Evolutionary conservation across 2,113 vertebrate genomes (phyloP).

Genomic region (Carassius carassius): DNA sequence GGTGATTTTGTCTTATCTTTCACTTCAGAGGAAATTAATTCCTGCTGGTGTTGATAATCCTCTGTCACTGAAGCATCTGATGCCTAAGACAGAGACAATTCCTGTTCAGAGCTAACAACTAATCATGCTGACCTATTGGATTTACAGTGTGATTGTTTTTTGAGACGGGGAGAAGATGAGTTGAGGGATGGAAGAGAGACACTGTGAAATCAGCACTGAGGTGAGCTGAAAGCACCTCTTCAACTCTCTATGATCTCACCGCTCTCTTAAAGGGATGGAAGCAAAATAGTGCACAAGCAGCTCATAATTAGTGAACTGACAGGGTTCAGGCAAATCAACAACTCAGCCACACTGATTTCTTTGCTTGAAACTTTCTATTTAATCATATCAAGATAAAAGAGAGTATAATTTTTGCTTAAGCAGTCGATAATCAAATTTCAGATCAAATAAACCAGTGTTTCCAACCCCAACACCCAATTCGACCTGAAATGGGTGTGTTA

Average conservation of each 20-base stretch:
- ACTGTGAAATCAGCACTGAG: slow-evolving; percentile 2
- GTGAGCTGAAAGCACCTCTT: slow-evolving; percentile 25
- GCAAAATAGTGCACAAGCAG: background rate
- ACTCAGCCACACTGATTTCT: background rate
- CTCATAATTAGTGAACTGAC: background rate
- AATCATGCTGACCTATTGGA: slow-evolving; percentile 17
- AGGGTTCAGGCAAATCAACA: slow-evolving; percentile 5
- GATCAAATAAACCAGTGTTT: background rate
- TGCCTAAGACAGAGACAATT: slow-evolving; percentile 15
- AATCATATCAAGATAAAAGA: background rate
- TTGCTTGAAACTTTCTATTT: background rate
- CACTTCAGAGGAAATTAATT: slow-evolving; percentile 7
- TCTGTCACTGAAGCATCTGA: slow-evolving; percentile 24
- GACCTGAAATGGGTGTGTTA: background rate
- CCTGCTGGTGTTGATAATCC: background rate
- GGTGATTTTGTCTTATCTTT: background rate
- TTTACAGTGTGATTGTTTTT: background rate
- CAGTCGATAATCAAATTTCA: background rate
- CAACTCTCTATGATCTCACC: slow-evolving; percentile 24
- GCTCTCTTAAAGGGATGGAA: slow-evolving; percentile 27
- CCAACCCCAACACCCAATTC: background rate
- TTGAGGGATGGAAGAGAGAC: background rate
- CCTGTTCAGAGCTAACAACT: slow-evolving; percentile 14
- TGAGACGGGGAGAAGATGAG: background rate
- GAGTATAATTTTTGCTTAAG: background rate